Percentiles rank a stretch among this genome's conserved stretches.
phyloP scores from a whole-genome alignment of 2,888 invertebrate species.

The Latheticus oryzae region DNA sequence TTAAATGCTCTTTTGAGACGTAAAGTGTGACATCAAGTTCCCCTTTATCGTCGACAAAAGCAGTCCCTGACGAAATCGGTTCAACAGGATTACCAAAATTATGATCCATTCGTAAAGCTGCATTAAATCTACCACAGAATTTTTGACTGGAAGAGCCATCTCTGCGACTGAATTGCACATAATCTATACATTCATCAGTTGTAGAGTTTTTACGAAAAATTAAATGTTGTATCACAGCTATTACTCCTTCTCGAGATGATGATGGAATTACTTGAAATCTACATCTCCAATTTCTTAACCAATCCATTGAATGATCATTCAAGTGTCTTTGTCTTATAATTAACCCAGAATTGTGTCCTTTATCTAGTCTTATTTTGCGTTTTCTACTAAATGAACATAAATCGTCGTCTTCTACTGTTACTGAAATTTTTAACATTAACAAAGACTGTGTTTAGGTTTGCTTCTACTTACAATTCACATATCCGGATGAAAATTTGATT shows the following conservation, averaged over 20 bases:
- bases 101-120: conserved; percentile 51
- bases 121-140: conserved; percentile 62
- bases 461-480: conserved; percentile 14
- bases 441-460: no score
- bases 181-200: conserved; percentile 66
- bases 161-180: conserved; percentile 62
- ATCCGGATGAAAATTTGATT: conserved; percentile 11
- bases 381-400: conserved; percentile 48
- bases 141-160: conserved; percentile 54
- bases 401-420: conserved; percentile 30
- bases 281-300: conserved; percentile 57
- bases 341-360: conserved; percentile 52
- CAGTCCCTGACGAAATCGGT: conserved; percentile 45
- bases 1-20: conserved; percentile 59
- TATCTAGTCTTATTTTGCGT: conserved; percentile 51
- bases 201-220: conserved; percentile 62
- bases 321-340: conserved; percentile 54
- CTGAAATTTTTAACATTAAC: no score
- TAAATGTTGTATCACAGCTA: conserved; percentile 68
- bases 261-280: conserved; percentile 58
- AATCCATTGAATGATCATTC: conserved; percentile 52
- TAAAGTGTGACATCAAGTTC: conserved; percentile 65
- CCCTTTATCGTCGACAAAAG: conserved; percentile 56
- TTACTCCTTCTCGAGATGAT: conserved; percentile 59
- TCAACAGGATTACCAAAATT: conserved; percentile 46